phyloP scores from a whole-genome alignment of 2,113 vertebrate genomes.

The Poeciliopsis prolifica region DNA sequence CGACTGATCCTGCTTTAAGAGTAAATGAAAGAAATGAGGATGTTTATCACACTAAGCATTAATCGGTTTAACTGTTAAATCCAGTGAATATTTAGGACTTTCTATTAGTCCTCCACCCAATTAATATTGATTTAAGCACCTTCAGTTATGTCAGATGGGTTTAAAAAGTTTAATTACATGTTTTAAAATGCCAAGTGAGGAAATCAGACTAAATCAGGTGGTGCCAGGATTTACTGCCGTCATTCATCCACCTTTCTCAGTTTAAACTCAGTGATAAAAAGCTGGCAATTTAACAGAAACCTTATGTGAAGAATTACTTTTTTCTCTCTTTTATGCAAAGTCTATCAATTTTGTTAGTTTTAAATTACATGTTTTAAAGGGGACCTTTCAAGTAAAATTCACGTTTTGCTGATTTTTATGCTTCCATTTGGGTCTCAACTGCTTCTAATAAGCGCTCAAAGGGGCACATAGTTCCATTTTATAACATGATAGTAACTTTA shows the following conservation, averaged over 20 bases:
- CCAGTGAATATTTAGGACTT: background rate
- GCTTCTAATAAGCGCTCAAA: no score
- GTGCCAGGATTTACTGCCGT: background rate
- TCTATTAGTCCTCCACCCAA: background rate
- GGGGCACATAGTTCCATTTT: no score
- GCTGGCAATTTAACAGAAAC: background rate
- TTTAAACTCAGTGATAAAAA: background rate
- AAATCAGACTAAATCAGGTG: background rate
- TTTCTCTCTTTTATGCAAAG: background rate
- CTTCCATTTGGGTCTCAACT: no score
- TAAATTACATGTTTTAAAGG: no score
- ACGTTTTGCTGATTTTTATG: no score
- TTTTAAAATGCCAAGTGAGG: conserved; percentile 2
- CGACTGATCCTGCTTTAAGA: conserved; percentile 2
- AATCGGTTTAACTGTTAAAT: background rate
- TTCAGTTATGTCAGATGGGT: background rate
- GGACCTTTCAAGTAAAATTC: no score
- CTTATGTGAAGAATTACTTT: background rate
- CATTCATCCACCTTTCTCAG: background rate
- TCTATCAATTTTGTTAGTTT: background rate
- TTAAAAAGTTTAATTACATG: background rate
- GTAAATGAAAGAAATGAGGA: background rate
- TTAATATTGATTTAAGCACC: background rate
- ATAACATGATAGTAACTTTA: no score
- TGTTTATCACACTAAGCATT: background rate